phyloP scores from a whole-genome alignment of 2,797 vertebrate species.

The Ctenopoma multispine region DNA sequence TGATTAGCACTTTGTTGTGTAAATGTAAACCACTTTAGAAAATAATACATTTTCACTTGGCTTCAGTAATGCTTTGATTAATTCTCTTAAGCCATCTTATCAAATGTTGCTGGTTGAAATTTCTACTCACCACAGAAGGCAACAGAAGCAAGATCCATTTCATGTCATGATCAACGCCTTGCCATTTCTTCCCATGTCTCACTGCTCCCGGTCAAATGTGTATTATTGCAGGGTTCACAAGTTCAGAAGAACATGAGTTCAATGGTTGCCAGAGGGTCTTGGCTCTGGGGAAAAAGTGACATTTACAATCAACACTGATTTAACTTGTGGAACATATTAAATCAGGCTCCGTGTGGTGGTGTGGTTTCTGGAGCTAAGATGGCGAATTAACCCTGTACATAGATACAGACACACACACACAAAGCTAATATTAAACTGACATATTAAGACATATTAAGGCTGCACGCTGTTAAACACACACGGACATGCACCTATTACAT shows the following conservation, averaged over 20 bases:
- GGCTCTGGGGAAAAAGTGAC: conserved; percentile 40
- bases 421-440: conserved; percentile 27
- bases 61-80: not conserved
- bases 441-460: not conserved
- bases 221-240: conserved; percentile 65
- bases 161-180: conserved; percentile 19
- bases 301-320: conserved; percentile 47
- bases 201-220: conserved; percentile 19
- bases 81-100: conserved; percentile 21
- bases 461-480: conserved; percentile 3
- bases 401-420: conserved; percentile 17
- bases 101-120: conserved; percentile 20
- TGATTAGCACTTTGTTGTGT: not conserved
- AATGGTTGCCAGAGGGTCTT: conserved; percentile 48
- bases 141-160: conserved; percentile 26
- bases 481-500: conserved; percentile 27
- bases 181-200: conserved; percentile 22
- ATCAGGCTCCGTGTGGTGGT: conserved; percentile 55
- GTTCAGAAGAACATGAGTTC: conserved; percentile 64
- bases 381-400: conserved; percentile 42
- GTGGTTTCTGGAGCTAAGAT: conserved; percentile 37
- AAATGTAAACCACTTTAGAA: not conserved
- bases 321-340: conserved; percentile 59
- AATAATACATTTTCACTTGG: not conserved
- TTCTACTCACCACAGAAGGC: conserved; percentile 34